Evolutionary conservation across 1,140 invertebrate species (phyloP).

Genomic region (Semibalanus balanoides): DNA sequence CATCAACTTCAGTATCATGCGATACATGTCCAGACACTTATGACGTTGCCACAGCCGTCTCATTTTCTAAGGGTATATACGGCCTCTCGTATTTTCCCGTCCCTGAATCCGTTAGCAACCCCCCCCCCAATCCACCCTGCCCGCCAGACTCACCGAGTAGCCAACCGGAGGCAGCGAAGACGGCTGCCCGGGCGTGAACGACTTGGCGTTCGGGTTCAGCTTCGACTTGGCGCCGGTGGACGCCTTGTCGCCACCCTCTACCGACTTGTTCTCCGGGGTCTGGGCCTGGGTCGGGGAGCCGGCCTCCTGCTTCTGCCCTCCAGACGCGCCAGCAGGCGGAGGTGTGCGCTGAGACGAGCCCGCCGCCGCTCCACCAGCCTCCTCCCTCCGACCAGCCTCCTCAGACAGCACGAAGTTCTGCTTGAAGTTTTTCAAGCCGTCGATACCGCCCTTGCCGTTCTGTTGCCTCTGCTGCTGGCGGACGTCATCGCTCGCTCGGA

Average conservation of each 20-base stretch:
- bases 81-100: too few relatives aligned
- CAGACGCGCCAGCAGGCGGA: conserved; percentile 15
- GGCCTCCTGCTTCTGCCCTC: conserved; percentile 9
- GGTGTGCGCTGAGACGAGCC: conserved; percentile 9
- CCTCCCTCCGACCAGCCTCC: conserved; percentile 12
- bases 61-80: too few relatives aligned
- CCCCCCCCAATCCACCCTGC: too few relatives aligned
- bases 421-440: conserved; percentile 41
- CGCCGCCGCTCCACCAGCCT: conserved; percentile 9
- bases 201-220: conserved; percentile 74
- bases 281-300: conserved; percentile 12
- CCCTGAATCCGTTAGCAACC: too few relatives aligned
- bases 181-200: conserved; percentile 37
- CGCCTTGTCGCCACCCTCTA: conserved; percentile 39
- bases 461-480: conserved; percentile 9
- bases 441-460: conserved; percentile 34
- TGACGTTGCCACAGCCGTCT: too few relatives aligned
- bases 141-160: not conserved
- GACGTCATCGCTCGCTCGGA: not conserved
- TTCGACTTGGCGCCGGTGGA: conserved; percentile 52
- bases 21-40: too few relatives aligned
- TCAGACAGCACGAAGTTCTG: conserved; percentile 43
- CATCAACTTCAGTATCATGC: too few relatives aligned
- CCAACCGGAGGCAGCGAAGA: not conserved
- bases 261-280: conserved; percentile 15